Conservation (phyloP, 30 jellyfish, hydroid and myxozoan species). For the Sanderia malayensis region DNA sequence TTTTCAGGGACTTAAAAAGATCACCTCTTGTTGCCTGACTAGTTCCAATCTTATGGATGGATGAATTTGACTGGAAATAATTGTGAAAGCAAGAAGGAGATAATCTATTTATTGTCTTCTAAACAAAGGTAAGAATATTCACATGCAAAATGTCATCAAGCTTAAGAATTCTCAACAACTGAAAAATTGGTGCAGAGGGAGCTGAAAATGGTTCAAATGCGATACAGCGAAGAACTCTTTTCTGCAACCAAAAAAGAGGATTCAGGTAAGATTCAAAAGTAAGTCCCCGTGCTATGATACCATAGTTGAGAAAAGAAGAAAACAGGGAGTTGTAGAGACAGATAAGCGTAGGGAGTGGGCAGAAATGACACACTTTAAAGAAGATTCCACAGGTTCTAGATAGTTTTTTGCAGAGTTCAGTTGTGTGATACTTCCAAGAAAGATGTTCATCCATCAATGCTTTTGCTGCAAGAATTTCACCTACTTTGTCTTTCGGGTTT, state of each 20-base stretch:
- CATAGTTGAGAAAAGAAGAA: constrained; percentile 12
- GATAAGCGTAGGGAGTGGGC: constrained; percentile 25
- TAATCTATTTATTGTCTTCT: constrained; percentile 4
- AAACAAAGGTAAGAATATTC: constrained; percentile 25
- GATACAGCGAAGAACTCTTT: constrained; percentile 26
- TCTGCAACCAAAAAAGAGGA: constrained; percentile 21
- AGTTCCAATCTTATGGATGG: constrained; percentile 25
- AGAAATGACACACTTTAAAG: not conserved
- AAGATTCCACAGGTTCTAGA: constrained; percentile 32
- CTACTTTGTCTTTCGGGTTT: not conserved
- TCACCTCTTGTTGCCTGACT: constrained; percentile 42
- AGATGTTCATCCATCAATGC: constrained; percentile 48
- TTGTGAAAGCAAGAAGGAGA: constrained; percentile 35
- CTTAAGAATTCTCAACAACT: not conserved
- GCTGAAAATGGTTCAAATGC: constrained; percentile 37
- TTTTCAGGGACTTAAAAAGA: constrained; percentile 13
- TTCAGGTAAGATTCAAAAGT: not conserved
- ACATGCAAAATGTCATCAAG: constrained; percentile 9
- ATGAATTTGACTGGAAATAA: constrained; percentile 23
- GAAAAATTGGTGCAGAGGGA: constrained; percentile 21
- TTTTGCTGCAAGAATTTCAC: not conserved
- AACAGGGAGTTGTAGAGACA: constrained; percentile 13
- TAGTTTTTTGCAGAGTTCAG: constrained; percentile 33
- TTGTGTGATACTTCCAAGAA: constrained; percentile 29
- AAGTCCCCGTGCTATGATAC: constrained; percentile 6